Conservation (phyloP, 1,140 invertebrate genomes). For the Rhagoletis pomonella region DNA sequence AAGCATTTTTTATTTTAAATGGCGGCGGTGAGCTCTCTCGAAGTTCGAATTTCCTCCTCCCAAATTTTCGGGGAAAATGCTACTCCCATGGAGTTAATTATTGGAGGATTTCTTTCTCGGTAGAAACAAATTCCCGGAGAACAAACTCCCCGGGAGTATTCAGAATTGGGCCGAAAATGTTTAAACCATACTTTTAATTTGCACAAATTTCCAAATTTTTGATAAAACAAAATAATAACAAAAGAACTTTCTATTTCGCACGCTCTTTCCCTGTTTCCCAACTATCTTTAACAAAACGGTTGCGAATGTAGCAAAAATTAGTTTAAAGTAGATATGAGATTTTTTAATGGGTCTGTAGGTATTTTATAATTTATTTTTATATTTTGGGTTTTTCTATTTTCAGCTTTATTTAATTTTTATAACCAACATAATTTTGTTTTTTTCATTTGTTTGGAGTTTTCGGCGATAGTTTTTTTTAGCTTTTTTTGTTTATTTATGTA, state of each 20-base stretch:
- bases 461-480: neutral
- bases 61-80: too few species aligned
- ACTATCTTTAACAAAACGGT: too few species aligned
- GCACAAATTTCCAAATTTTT: neutral
- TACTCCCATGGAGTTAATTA: too few species aligned
- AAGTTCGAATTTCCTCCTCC: too few species aligned
- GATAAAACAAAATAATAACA: neutral
- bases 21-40: too few species aligned
- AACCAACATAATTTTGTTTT: neutral
- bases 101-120: too few species aligned
- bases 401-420: neutral
- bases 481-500: slow-evolving; percentile 1
- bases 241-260: neutral
- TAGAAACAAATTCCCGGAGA: too few species aligned
- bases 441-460: neutral
- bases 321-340: too few species aligned
- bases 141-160: too few species aligned
- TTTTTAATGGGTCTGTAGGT: neutral
- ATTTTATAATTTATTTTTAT: neutral
- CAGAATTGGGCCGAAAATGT: too few species aligned
- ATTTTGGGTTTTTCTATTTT: neutral
- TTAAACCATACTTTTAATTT: neutral
- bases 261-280: neutral
- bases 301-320: too few species aligned
- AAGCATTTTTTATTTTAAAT: too few species aligned